Conservation (phyloP, 2,113 vertebrate genomes). For the Cinclus cinclus region DNA sequence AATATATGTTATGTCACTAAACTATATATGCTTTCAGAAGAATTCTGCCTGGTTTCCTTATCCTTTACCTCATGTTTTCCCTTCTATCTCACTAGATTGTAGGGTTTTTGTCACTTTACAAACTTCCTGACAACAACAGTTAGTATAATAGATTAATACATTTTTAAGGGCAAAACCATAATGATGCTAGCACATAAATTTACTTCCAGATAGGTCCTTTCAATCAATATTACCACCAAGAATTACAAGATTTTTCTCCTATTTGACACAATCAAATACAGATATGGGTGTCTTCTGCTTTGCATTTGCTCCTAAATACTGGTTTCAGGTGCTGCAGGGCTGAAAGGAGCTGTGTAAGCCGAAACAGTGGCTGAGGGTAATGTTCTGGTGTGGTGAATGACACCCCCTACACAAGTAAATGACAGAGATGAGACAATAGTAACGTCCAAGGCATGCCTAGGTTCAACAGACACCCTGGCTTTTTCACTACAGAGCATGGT, state of each 20-base stretch:
- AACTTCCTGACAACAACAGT: background rate
- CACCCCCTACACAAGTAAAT: background rate
- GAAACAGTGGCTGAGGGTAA: rapidly evolving
- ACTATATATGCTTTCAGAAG: background rate
- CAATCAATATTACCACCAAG: background rate
- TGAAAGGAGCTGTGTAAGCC: background rate
- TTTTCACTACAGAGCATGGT: background rate
- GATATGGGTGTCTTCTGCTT: background rate
- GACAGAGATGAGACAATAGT: background rate
- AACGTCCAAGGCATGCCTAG: background rate
- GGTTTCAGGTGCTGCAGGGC: background rate
- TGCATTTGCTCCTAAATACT: background rate
- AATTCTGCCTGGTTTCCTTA: background rate
- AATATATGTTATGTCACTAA: too few relatives aligned
- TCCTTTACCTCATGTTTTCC: background rate
- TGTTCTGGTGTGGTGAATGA: background rate
- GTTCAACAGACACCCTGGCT: background rate
- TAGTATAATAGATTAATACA: background rate
- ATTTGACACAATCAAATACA: background rate
- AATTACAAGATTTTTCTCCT: background rate
- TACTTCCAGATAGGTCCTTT: background rate
- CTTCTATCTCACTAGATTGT: background rate
- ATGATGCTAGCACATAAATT: background rate
- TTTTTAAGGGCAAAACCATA: background rate
- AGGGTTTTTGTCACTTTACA: background rate